Evolutionary conservation across 2,113 vertebrate genomes (phyloP).

Genomic region (Prunella himalayana): DNA sequence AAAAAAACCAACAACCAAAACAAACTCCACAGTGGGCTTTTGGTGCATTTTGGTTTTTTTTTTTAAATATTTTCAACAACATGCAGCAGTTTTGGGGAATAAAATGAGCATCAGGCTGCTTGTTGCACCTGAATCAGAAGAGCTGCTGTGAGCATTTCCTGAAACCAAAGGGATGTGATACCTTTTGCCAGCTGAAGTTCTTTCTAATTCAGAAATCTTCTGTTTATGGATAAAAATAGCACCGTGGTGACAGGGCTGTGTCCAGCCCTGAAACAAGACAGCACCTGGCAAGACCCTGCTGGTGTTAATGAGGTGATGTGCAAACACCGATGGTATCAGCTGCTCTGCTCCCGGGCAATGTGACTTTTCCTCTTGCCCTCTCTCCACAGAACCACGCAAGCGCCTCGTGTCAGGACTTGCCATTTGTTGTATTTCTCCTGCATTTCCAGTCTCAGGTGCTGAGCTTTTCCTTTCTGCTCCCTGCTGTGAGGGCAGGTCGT

Average conservation of each 20-base stretch:
- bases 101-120: not conserved
- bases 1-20: not conserved
- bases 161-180: not conserved
- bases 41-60: not conserved
- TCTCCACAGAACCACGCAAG: not conserved
- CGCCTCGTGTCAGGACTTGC: not conserved
- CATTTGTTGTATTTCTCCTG: not conserved
- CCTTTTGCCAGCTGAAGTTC: not conserved
- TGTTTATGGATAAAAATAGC: not conserved
- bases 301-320: not conserved
- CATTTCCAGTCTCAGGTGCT: not conserved
- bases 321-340: not conserved
- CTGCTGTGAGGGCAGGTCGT: not conserved
- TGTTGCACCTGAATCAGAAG: not conserved
- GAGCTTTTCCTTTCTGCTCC: not conserved
- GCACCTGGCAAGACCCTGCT: not conserved
- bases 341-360: not conserved
- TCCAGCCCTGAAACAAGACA: not conserved
- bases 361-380: not conserved
- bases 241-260: not conserved
- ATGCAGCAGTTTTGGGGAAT: not conserved
- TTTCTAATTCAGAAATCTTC: not conserved
- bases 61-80: not conserved
- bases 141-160: not conserved
- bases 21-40: rapidly evolving